These are phyloP conservation scores for Enoplosus armatus DNA, from an alignment of 2,797 vertebrate genomes.

Conservation along the genomic window DNA sequence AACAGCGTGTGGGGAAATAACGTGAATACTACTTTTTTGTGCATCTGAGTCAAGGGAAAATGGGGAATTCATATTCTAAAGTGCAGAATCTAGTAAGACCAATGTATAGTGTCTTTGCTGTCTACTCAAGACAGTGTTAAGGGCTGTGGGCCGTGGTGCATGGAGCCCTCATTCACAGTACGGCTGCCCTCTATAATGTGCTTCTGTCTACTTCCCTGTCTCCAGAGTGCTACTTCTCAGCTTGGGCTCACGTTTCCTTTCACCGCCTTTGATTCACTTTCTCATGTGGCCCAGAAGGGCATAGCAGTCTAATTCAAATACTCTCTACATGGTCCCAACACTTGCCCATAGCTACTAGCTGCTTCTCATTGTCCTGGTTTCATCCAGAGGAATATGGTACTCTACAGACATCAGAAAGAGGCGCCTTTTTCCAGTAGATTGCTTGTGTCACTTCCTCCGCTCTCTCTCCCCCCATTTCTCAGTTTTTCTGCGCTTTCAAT, in stretches of 20 bases:
- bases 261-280: slow-evolving; percentile 62
- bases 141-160: slow-evolving; percentile 61
- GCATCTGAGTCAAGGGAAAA: slow-evolving; percentile 20
- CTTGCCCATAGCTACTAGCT: slow-evolving; percentile 55
- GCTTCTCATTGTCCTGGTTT: slow-evolving; percentile 68
- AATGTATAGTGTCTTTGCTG: slow-evolving; percentile 52
- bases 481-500: slow-evolving; percentile 64
- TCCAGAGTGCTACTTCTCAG: slow-evolving; percentile 54
- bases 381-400: slow-evolving; percentile 60
- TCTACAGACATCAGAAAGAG: slow-evolving; percentile 69
- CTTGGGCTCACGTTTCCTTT: slow-evolving; percentile 61
- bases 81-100: slow-evolving; percentile 48
- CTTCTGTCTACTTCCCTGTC: slow-evolving; percentile 58
- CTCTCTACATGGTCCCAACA: slow-evolving; percentile 46
- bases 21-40: not conserved
- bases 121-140: slow-evolving; percentile 59
- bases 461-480: slow-evolving; percentile 20
- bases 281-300: slow-evolving; percentile 54
- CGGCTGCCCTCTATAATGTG: slow-evolving; percentile 59
- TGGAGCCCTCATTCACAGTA: slow-evolving; percentile 57
- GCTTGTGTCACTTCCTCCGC: slow-evolving; percentile 71
- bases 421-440: slow-evolving; percentile 63
- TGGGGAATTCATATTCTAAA: slow-evolving; percentile 11
- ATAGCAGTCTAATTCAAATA: slow-evolving; percentile 57
- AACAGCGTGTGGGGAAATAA: slow-evolving; percentile 12